Evolutionary conservation across 2,113 vertebrate genomes (phyloP), one percentile per base, ranked within the genome.

Genomic region (Pyxicephalus adspersus): DNA sequence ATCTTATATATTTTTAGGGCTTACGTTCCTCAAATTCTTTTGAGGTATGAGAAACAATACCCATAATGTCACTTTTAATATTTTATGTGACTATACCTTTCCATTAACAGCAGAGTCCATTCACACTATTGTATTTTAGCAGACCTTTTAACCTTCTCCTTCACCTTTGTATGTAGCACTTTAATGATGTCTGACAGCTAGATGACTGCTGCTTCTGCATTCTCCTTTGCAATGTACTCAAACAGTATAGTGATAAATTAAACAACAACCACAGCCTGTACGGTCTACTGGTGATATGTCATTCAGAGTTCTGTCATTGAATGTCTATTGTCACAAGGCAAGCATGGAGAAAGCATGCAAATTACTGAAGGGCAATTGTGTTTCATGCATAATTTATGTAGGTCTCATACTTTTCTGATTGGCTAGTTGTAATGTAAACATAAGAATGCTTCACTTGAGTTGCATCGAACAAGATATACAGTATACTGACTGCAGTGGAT

Each of bases 121-220:
- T 77, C 45, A 66, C 76, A 77, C 63, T 52, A 13, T 31, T 65
- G 63, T 77, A 15, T 70, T 79, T 60, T 29, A 45, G 54, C 3
- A 57, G 31, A 70, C 64, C 77, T 60, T 70, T 60, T 68, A 60
- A 68, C 77, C 77, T 79, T 61, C 26, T 67, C 28, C 45, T 77
- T 64, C 22, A 78, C 64, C 50, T 70, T 57, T 64, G 45, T 68
- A 38, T 67, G 28, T 31, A 28, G 22, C 51, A 68, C 31, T 34
- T 45, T 68, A 45, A 60, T 68, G 19, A 68, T 45, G n/a, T 50
- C 22, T 79, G 65, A 79, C 77, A 79, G 77, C 34, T 61, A 25
- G 29, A 13, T 68, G 31, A 13, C 52, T 68, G 52, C 22, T 45
- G 17, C 29, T 29, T 60, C 22, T 70, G 65, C 11, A 60, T n/a